Evolutionary conservation across 2,113 vertebrate species (phyloP).

Genomic region (Nipponia nippon): DNA sequence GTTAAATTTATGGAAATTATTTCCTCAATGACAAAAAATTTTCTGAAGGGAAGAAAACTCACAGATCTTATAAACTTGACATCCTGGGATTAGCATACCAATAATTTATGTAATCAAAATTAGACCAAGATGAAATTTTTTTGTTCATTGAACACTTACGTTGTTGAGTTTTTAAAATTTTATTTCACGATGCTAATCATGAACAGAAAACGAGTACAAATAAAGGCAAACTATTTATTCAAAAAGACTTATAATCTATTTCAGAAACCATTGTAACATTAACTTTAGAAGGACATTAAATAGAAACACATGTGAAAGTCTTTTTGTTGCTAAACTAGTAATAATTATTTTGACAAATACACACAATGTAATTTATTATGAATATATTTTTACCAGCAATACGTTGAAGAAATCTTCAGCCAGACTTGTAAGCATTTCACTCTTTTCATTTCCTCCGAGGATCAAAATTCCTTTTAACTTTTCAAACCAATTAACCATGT

Average conservation of each 20-base stretch:
- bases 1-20: background rate
- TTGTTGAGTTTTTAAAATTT: background rate
- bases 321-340: background rate
- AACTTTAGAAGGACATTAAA: background rate
- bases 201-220: background rate
- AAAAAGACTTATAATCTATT: background rate
- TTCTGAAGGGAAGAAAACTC: background rate
- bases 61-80: background rate
- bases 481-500: slow-evolving; percentile 93
- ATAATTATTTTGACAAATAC: background rate
- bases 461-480: slow-evolving; percentile 83
- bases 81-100: background rate
- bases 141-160: background rate
- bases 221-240: background rate
- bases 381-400: slow-evolving; percentile 77
- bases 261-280: background rate
- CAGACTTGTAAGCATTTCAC: slow-evolving; percentile 74
- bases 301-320: background rate
- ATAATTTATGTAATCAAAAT: background rate
- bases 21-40: background rate
- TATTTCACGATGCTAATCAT: background rate
- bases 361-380: background rate
- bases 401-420: slow-evolving; percentile 87
- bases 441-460: slow-evolving; percentile 71
- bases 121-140: background rate